Percentiles rank a stretch among this genome's conserved stretches.
phyloP scores from a whole-genome alignment of 92 coral and sea anemone genomes.

The Palythoa grandis region DNA sequence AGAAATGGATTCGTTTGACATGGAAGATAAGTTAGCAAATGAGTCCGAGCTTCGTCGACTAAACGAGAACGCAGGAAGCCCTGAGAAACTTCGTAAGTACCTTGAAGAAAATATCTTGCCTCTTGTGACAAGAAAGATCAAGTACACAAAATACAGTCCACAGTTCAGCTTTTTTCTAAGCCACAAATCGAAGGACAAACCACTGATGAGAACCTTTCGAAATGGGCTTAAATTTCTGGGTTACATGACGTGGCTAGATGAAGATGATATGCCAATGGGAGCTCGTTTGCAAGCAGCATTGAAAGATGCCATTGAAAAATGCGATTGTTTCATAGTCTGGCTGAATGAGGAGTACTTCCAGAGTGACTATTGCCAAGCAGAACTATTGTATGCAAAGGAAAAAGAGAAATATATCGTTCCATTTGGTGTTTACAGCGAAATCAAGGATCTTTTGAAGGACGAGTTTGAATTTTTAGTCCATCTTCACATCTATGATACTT shows the following conservation, averaged over 20 bases:
- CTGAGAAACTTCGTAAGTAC: conserved; percentile 67
- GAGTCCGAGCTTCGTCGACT: conserved; percentile 54
- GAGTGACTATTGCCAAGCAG: conserved; percentile 71
- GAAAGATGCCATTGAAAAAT: conserved; percentile 55
- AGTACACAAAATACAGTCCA: conserved; percentile 64
- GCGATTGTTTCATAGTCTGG: conserved; percentile 77
- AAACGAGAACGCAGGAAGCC: conserved; percentile 38
- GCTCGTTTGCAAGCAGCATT: conserved; percentile 43
- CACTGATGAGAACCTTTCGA: conserved; percentile 69
- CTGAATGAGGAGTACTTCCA: conserved; percentile 67
- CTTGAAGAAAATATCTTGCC: conserved; percentile 65
- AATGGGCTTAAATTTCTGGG: conserved; percentile 77
- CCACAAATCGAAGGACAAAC: conserved; percentile 75
- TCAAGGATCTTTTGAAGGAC: conserved; percentile 46
- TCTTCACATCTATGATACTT: conserved; percentile 47
- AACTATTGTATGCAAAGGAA: conserved; percentile 61
- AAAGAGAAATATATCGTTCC: conserved; percentile 68
- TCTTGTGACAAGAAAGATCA: conserved; percentile 64
- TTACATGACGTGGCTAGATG: conserved; percentile 70
- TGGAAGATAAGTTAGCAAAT: conserved; percentile 65
- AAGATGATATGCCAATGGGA: conserved; percentile 58
- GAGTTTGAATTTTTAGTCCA: conserved; percentile 57
- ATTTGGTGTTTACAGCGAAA: conserved; percentile 61
- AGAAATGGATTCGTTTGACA: conserved; percentile 72
- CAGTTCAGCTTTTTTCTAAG: conserved; percentile 78